Base-by-base conservation (phyloP, 1,140 invertebrate genomes). In the Drosophila ambigua region DNA sequence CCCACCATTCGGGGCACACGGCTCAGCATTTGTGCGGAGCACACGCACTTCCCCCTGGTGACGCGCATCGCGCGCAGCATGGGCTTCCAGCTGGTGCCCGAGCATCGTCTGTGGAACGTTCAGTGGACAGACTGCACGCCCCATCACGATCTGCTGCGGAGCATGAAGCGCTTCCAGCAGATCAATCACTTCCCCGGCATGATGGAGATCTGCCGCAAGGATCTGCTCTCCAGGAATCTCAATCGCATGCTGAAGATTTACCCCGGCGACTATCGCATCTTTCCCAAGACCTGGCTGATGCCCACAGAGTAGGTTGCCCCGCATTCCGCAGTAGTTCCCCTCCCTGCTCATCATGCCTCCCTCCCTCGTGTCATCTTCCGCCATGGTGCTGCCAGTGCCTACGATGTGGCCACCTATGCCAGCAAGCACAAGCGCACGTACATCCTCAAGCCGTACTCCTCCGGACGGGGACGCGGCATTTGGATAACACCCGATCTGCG, bases 111-210 rank as follows among this genome's bases (percentile, higher is more conserved):
- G 55, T 98, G 97, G 97, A 97, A 97, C 88, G 93, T 98, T 8
- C 97, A 95, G 79, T 98, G 97, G 97, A 97, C 96, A 0, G 97
- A 98, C 90, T 93, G 94, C 65, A 96, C 96, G 35, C 94, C 98
- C 4, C 95, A 96, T 23, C 93, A 97, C 0, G 97, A 98, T 77
- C 92, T 95, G 59, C 95, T 96, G 4, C 96, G 97, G 90, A 95
- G 96, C 65, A 97, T 98, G 96, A 97, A 97, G 90, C 94, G 96
- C 58, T 98, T 96, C 91, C 95, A 98, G 93, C 96, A 96, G 91
- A 95, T 98, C 53, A 98, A 98, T 90, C 97, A 98, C 92, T 98
- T 97, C 90, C 97, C 97, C 13, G 97, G 97, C 39, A 98, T 98
- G 96, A 93, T 95, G 57, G 97, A 98, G 91, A 97, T 98, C 65